Evolutionary conservation across 2,797 vertebrate genomes (phyloP), one percentile per base, ranked within the genome.

Genomic region (Zalophus californianus): DNA sequence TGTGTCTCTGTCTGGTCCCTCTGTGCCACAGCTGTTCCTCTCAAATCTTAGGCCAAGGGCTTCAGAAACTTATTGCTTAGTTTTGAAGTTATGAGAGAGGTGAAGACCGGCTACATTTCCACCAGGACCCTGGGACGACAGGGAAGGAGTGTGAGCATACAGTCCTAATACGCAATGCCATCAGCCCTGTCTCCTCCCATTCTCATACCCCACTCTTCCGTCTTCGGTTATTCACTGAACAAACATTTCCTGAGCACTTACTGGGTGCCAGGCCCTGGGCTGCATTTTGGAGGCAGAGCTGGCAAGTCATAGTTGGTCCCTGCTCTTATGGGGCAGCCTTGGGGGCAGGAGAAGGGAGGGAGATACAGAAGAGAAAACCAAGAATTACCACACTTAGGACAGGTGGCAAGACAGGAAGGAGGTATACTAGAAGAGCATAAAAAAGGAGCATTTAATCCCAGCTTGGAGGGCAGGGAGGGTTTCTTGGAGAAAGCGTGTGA

Each of bases 361-460:
- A 66, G 50, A 70, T 5, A 78, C 1, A 54, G 27, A 75, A 41
- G 83, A 96, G 56, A 66, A 92, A 83, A 35, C 4, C 11, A 18
- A 72, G 75, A 41, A 75, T 56, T 27, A 13, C 21, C 18, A 6
- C 3, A 68, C 62, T 60, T 18, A 35, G 2, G 12, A n/a, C 25
- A 93, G 38, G 25, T 50, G n/a, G 7, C 54, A 32, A 16, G 14
- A 38, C 35, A 90, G 41, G 48, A 73, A 70, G 29, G 68, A 44
- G 0, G 2, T 18, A 32, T 52, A 1, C 15, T 16, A n/a, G 23
- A 41, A 62, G 5, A 29, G 7, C 29, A 23, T 13, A 15, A 41
- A 80, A 4, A 12, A 54, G 11, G 16, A 27, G 38, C 2, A 2
- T 44, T 21, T 38, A 11, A 64, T 73, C 13, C 66, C 38, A 50